Percentiles rank a stretch among this genome's conserved stretches.
Conservation (phyloP, 2,113 vertebrate genomes). For the Gavia stellata region DNA sequence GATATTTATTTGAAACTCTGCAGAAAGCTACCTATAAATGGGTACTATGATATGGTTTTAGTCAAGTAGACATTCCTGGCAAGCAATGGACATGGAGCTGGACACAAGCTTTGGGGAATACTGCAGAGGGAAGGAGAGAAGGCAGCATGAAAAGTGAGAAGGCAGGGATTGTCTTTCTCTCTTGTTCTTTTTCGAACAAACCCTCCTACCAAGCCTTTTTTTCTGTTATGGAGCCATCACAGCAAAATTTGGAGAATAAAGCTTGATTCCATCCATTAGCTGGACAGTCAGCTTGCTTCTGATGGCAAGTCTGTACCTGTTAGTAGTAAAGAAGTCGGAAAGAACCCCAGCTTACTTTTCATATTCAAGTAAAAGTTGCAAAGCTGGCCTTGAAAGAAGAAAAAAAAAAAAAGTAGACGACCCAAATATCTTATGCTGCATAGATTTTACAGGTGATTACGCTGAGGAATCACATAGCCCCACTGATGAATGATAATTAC, state of each 20-base stretch:
- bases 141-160: neutral
- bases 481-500: neutral
- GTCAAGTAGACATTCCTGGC: neutral
- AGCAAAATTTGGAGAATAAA: neutral
- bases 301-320: neutral
- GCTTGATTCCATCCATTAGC: neutral
- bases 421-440: neutral
- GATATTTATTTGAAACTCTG: neutral
- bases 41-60: neutral
- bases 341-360: neutral
- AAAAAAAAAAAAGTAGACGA: too few species aligned
- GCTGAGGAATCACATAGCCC: neutral
- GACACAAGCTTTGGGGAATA: neutral
- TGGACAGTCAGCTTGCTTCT: neutral
- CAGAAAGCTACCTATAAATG: neutral
- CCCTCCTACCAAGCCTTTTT: neutral
- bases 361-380: neutral
- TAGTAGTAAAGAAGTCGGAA: neutral
- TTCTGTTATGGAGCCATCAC: neutral
- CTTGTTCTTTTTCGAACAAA: neutral
- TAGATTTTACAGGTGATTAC: neutral
- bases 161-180: neutral
- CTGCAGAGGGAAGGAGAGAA: neutral
- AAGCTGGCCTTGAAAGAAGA: neutral
- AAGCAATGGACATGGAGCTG: neutral